These are phyloP conservation scores for Eupithecia vulgata DNA, from an alignment of 2,888 invertebrate species.

Conservation along the genomic window DNA sequence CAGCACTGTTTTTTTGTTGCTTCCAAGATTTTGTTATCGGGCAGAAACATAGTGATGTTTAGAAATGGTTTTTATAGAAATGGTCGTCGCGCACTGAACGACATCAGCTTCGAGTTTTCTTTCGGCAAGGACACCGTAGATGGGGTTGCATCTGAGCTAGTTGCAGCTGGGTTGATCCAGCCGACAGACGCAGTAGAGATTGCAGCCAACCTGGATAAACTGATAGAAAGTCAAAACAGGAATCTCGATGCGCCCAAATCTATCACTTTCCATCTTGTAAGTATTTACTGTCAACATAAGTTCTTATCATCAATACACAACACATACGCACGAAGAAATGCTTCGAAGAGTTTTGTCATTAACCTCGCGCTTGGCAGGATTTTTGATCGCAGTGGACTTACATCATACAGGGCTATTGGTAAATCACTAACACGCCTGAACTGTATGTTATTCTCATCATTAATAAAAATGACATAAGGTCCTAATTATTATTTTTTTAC, in stretches of 20 bases:
- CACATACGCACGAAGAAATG: too few relatives aligned
- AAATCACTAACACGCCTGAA: too few relatives aligned
- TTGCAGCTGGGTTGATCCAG: constrained; percentile 97
- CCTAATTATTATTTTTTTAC: too few relatives aligned
- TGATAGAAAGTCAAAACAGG: constrained; percentile 52
- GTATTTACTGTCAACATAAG: constrained; percentile 24
- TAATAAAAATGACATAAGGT: too few relatives aligned
- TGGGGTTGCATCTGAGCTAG: constrained; percentile 96
- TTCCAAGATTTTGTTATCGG: neutral
- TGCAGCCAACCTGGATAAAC: constrained; percentile 59
- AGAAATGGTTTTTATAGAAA: constrained; percentile 84
- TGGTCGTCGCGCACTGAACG: constrained; percentile 95
- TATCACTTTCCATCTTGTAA: constrained; percentile 74
- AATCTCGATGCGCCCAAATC: constrained; percentile 39
- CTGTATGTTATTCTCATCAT: too few relatives aligned
- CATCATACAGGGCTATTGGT: too few relatives aligned
- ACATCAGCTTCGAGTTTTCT: constrained; percentile 98
- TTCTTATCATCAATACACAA: too few relatives aligned
- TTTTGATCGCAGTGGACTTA: too few relatives aligned
- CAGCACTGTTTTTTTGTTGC: neutral
- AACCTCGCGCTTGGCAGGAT: too few relatives aligned
- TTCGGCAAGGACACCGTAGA: constrained; percentile 95
- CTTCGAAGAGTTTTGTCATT: too few relatives aligned
- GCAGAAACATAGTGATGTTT: constrained; percentile 16
- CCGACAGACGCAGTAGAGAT: constrained; percentile 74